A percentile compares a stretch with the other conserved stretches of the same genome.
Evolutionary conservation across 2,888 invertebrate genomes (phyloP).

Genomic region (Drosophila koepferae): DNA sequence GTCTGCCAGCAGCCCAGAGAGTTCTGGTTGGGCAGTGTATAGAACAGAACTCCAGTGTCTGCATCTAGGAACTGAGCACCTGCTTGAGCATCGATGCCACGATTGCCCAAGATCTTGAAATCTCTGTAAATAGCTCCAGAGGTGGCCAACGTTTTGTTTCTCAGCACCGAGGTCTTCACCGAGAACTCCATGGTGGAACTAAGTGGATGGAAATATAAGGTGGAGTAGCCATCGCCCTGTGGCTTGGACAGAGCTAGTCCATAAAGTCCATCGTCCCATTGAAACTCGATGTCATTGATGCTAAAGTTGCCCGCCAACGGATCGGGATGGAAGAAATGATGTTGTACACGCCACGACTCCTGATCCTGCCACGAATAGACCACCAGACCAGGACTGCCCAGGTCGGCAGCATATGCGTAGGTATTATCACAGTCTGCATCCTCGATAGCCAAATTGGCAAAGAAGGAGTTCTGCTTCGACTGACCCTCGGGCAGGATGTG

Average conservation of each 20-base stretch:
- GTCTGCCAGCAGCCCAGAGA: conserved; percentile 93
- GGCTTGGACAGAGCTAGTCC: conserved; percentile 90
- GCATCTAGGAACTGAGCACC: conserved; percentile 90
- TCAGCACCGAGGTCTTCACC: conserved; percentile 89
- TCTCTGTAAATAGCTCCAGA: conserved; percentile 87
- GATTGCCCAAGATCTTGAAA: conserved; percentile 89
- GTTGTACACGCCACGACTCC: conserved; percentile 91
- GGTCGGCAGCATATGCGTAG: conserved; percentile 90
- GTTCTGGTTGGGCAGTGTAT: conserved; percentile 90
- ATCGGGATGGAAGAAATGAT: conserved; percentile 90
- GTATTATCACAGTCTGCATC: conserved; percentile 90
- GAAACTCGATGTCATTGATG: conserved; percentile 89
- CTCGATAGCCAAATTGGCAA: conserved; percentile 92
- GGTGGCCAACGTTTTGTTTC: conserved; percentile 87
- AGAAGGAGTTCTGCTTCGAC: conserved; percentile 89
- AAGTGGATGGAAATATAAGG: conserved; percentile 92
- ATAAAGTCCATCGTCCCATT: conserved; percentile 92
- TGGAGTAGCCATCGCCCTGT: conserved; percentile 88
- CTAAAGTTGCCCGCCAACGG: conserved; percentile 90
- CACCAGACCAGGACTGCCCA: conserved; percentile 89
- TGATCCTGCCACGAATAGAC: conserved; percentile 91
- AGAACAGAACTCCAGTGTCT: conserved; percentile 90
- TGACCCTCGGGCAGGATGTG: conserved; percentile 89
- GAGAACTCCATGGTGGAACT: conserved; percentile 91
- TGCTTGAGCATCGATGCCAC: conserved; percentile 91